Percentiles rank a stretch among this genome's conserved stretches.
Evolutionary conservation across 1,140 invertebrate genomes (phyloP).

Genomic region (Parasteatoda tepidariorum): DNA sequence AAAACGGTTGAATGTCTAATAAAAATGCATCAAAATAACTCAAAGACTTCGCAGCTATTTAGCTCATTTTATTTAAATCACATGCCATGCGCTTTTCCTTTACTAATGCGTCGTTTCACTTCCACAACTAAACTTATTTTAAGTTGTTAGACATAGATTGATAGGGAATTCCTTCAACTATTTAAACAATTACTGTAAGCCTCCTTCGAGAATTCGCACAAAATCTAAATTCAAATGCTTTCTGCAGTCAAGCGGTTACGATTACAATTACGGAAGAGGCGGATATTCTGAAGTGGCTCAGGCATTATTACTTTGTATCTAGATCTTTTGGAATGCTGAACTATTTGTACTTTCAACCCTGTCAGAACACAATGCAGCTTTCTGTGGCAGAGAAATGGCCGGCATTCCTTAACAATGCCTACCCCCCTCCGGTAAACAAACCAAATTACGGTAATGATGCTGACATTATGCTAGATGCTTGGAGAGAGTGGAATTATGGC

Average conservation of each 20-base stretch:
- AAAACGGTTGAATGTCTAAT: too few species aligned
- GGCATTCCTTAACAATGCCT: conserved; percentile 30
- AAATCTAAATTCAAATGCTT: background rate
- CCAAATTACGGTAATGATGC: conserved; percentile 35
- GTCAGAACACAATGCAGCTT: background rate
- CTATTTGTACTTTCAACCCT: background rate
- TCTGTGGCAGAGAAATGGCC: conserved; percentile 9
- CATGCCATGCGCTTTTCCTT: too few species aligned
- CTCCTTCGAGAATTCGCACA: background rate
- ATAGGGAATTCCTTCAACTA: background rate
- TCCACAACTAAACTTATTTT: background rate
- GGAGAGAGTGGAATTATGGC: background rate
- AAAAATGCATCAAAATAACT: too few species aligned
- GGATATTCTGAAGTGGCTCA: background rate
- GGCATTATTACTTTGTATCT: background rate
- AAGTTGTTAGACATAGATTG: background rate
- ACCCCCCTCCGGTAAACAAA: conserved; percentile 15
- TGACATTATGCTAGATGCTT: background rate
- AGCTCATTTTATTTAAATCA: too few species aligned
- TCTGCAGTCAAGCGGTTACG: background rate
- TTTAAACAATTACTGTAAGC: background rate
- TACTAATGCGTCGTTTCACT: too few species aligned
- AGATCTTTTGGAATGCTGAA: background rate
- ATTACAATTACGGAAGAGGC: background rate
- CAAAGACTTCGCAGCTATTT: too few species aligned